Evolutionary conservation across 2,888 invertebrate species (phyloP).

Genomic region (Limenitis arthemis): DNA sequence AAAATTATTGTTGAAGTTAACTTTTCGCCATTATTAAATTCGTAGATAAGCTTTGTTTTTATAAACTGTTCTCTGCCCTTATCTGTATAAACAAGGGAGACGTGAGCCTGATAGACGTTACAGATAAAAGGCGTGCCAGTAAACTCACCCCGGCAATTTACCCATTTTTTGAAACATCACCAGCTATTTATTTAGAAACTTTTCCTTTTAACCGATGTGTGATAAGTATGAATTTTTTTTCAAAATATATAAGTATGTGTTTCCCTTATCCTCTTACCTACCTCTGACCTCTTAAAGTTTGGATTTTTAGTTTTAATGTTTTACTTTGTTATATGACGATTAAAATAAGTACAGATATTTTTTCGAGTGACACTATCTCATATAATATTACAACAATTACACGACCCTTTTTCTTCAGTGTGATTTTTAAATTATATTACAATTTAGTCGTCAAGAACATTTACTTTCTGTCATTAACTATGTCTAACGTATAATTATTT

Average conservation of each 20-base stretch:
- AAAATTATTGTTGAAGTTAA: no score
- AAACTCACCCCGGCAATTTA: constrained; percentile 53
- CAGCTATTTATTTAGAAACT: constrained; percentile 65
- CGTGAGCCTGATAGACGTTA: constrained; percentile 56
- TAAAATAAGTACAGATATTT: constrained; percentile 17
- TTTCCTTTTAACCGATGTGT: constrained; percentile 32
- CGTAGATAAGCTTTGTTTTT: constrained; percentile 21
- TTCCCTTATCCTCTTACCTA: constrained; percentile 14
- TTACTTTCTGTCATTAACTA: no score
- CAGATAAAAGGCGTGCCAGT: constrained; percentile 67
- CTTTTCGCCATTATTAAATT: constrained; percentile 21
- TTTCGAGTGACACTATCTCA: constrained; percentile 34
- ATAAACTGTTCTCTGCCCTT: constrained; percentile 37
- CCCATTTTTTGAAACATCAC: constrained; percentile 62
- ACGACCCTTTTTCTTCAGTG: background rate
- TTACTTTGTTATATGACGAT: no score
- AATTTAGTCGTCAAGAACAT: no score
- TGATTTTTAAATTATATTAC: no score
- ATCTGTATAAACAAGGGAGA: constrained; percentile 47
- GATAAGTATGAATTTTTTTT: constrained; percentile 35
- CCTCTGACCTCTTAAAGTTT: no score
- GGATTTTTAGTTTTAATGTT: no score
- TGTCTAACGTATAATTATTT: no score
- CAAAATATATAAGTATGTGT: constrained; percentile 31
- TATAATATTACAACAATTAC: constrained; percentile 27